Conservation (phyloP, 1,140 invertebrate genomes). For the Drosophila sp. region DNA sequence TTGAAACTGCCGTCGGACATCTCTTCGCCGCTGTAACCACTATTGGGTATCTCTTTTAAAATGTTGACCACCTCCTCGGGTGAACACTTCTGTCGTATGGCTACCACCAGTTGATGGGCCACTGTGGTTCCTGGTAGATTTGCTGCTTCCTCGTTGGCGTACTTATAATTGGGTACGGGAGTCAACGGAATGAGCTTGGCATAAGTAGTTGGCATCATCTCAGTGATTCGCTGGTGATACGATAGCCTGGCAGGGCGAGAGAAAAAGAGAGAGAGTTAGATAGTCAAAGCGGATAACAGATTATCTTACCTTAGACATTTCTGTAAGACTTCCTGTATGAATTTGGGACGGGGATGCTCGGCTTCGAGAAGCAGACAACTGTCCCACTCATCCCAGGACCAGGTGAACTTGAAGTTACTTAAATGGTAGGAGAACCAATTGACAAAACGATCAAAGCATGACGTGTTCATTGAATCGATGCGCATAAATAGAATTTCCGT, state of each 20-base stretch:
- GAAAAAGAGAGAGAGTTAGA: constrained; percentile 60
- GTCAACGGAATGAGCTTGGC: constrained; percentile 91
- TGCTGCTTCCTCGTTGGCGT: constrained; percentile 90
- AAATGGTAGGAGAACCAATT: constrained; percentile 99
- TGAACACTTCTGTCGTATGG: constrained; percentile 94
- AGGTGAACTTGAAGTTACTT: constrained; percentile 99
- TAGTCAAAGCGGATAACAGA: rapidly evolving
- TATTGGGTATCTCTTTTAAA: constrained; percentile 93
- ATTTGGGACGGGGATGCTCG: constrained; percentile 97
- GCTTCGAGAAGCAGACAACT: constrained; percentile 91
- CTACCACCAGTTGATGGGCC: constrained; percentile 92
- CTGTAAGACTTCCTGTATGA: constrained; percentile 95
- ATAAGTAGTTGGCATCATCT: constrained; percentile 95
- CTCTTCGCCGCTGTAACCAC: constrained; percentile 89
- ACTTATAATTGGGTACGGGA: constrained; percentile 92
- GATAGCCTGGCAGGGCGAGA: constrained; percentile 88
- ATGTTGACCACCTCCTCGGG: constrained; percentile 96
- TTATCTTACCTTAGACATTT: constrained; percentile 91
- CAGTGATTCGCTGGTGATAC: constrained; percentile 96
- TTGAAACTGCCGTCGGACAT: constrained; percentile 89
- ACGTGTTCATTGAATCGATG: constrained; percentile 98
- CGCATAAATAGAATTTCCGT: constrained; percentile 98
- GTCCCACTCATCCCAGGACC: constrained; percentile 99
- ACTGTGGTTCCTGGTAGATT: constrained; percentile 91
- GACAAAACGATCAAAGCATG: constrained; percentile 98